Percentiles rank a stretch among this genome's conserved stretches.
Conservation (phyloP, 1,140 invertebrate species). For the Drosophila pandora region DNA sequence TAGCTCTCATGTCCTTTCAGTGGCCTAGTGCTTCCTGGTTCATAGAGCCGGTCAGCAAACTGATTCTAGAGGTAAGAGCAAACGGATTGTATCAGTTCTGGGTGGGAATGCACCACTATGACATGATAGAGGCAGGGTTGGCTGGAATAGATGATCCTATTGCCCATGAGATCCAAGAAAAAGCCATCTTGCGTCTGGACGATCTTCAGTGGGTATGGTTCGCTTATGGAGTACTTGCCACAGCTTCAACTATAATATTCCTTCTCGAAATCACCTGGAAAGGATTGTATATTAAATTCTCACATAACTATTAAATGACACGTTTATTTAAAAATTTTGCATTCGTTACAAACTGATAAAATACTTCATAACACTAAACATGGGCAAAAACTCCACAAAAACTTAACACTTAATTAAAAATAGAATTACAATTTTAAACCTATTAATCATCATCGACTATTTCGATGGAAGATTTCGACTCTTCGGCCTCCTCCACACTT, state of each 20-base stretch:
- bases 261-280: slow-evolving; percentile 24
- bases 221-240: slow-evolving; percentile 26
- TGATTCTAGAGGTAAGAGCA: slow-evolving; percentile 54
- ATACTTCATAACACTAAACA: slow-evolving; percentile 2
- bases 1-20: slow-evolving; percentile 49
- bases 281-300: background rate
- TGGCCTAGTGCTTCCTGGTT: slow-evolving; percentile 46
- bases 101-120: slow-evolving; percentile 60
- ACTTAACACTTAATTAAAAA: slow-evolving; percentile 21
- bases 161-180: background rate
- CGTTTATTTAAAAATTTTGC: slow-evolving; percentile 15
- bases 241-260: slow-evolving; percentile 2
- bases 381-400: slow-evolving; percentile 12
- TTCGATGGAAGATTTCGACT: slow-evolving; percentile 42
- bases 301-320: background rate
- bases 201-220: slow-evolving; percentile 47
- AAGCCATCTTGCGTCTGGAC: background rate
- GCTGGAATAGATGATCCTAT: slow-evolving; percentile 50
- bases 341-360: background rate
- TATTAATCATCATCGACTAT: slow-evolving; percentile 59
- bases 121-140: slow-evolving; percentile 56
- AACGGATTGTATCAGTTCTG: slow-evolving; percentile 57
- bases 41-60: slow-evolving; percentile 41
- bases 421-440: background rate
- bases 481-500: slow-evolving; percentile 37